Evolutionary conservation across 2,888 invertebrate species (phyloP).

Genomic region (Masnerella sp.): DNA sequence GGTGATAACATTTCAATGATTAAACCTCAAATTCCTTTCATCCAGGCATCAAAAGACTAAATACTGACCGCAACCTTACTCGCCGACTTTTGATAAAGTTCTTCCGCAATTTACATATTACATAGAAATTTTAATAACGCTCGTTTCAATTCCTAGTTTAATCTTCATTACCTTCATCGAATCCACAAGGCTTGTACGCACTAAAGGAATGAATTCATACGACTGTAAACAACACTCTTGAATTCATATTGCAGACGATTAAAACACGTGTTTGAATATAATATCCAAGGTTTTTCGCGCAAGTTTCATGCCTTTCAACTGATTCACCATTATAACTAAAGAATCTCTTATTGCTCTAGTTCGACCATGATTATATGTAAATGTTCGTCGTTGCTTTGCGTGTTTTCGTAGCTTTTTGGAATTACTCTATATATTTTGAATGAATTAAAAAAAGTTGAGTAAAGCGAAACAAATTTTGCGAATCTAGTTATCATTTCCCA

Average conservation of each 20-base stretch:
- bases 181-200: too few species aligned
- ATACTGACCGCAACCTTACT: too few species aligned
- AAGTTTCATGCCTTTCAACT: background rate
- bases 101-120: conserved; percentile 7
- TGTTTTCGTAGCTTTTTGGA: too few species aligned
- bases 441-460: too few species aligned
- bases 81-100: conserved; percentile 5
- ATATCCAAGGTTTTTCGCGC: conserved; percentile 26
- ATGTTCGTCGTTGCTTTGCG: too few species aligned
- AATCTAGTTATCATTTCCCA: too few species aligned
- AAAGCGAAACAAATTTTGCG: too few species aligned
- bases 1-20: too few species aligned
- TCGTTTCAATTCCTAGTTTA: conserved; percentile 21
- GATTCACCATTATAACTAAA: background rate
- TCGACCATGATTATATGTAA: too few species aligned
- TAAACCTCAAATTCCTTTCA: too few species aligned
- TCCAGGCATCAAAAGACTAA: too few species aligned
- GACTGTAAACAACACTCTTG: conserved; percentile 12
- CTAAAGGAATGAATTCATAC: conserved; percentile 12
- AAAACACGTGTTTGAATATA: conserved; percentile 33
- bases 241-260: conserved; percentile 24
- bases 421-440: too few species aligned
- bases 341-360: background rate
- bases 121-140: conserved; percentile 27
- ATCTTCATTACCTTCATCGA: conserved; percentile 12